These are phyloP conservation scores for Deilephila porcellus DNA, from an alignment of 2,888 invertebrate genomes.

Conservation along the genomic window DNA sequence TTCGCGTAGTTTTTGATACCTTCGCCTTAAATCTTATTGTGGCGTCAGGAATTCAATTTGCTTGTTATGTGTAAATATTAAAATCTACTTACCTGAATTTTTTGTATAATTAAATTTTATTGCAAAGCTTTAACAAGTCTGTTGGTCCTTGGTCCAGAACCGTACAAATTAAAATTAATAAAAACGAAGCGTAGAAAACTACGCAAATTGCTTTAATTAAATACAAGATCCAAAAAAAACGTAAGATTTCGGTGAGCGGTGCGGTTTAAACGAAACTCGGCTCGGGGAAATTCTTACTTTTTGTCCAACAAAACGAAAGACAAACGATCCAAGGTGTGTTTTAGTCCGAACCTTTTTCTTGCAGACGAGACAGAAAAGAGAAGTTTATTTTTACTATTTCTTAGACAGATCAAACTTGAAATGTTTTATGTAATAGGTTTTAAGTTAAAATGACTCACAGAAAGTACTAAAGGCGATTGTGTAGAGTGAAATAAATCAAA, in stretches of 20 bases:
- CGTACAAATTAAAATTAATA: neutral
- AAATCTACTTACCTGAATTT: no score
- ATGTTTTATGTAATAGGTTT: no score
- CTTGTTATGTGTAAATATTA: no score
- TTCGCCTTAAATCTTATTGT: no score
- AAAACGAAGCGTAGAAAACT: neutral
- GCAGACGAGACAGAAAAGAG: neutral
- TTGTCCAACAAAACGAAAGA: neutral
- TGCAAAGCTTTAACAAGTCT: neutral
- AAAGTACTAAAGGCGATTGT: no score
- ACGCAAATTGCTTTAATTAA: slow-evolving; percentile 5
- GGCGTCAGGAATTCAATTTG: no score
- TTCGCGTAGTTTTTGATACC: no score
- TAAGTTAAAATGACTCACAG: no score
- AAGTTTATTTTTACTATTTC: neutral
- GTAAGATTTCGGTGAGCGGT: neutral
- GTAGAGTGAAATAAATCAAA: no score
- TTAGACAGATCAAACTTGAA: neutral
- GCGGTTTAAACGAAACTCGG: neutral
- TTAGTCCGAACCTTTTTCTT: neutral
- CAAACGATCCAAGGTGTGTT: slow-evolving; percentile 6
- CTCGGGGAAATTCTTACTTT: neutral
- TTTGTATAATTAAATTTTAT: no score
- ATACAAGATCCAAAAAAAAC: neutral
- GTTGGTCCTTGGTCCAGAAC: neutral